Percentiles rank a stretch among this genome's conserved stretches.
These are phyloP conservation scores for Gambusia yucatana DNA, from an alignment of 2,797 vertebrate genomes.

Conservation along the genomic window DNA sequence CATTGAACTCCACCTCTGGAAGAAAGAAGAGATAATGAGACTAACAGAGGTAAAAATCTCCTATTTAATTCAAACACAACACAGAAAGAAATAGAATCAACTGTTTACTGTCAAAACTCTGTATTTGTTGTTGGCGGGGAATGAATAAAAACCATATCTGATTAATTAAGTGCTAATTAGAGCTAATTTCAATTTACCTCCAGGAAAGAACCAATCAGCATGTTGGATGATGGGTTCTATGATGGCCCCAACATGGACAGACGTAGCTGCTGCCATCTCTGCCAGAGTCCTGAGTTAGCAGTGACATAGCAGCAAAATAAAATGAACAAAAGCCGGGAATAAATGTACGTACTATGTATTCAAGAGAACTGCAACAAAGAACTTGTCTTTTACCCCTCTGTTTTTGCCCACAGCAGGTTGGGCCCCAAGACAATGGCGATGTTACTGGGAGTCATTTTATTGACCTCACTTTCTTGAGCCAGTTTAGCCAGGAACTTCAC, in stretches of 20 bases:
- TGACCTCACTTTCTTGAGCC: slow-evolving; percentile 92
- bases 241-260: slow-evolving; percentile 92
- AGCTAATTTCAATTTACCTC: slow-evolving; percentile 77
- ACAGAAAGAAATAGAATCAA: not conserved
- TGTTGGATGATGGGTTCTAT: slow-evolving; percentile 97
- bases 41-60: not conserved
- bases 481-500: slow-evolving; percentile 96
- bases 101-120: not conserved
- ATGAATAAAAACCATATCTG: not conserved
- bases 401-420: slow-evolving; percentile 94
- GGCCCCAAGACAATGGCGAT: slow-evolving; percentile 95
- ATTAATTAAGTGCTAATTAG: not conserved
- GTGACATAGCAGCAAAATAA: slow-evolving; percentile 7
- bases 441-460: slow-evolving; percentile 98
- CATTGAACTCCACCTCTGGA: slow-evolving; percentile 95
- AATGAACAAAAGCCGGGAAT: not conserved
- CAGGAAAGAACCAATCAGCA: slow-evolving; percentile 97
- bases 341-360: not conserved
- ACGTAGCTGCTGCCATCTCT: slow-evolving; percentile 97
- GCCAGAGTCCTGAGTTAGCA: slow-evolving; percentile 85
- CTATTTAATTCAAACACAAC: not conserved
- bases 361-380: not conserved
- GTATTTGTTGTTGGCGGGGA: not conserved
- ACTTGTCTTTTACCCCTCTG: slow-evolving; percentile 87
- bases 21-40: not conserved